phyloP scores from a whole-genome alignment of 2,797 vertebrate genomes.

The Cyprinodon diabolis region DNA sequence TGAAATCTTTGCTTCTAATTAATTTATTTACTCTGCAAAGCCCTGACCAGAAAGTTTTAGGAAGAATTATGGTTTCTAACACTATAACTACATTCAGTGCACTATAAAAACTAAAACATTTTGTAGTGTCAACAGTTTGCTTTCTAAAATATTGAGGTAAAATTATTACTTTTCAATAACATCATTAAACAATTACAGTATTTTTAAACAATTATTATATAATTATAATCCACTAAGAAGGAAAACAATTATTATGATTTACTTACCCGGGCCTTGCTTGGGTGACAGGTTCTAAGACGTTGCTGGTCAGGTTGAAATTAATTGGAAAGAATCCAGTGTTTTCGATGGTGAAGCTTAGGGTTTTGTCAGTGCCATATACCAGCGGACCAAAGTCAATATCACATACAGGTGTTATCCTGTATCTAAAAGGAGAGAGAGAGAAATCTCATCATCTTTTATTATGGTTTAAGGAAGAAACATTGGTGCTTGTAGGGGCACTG shows the following conservation, averaged over 20 bases:
- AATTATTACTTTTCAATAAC: background rate
- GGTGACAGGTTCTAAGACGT: constrained; percentile 41
- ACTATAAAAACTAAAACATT: background rate
- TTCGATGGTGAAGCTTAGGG: constrained; percentile 80
- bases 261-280: constrained; percentile 75
- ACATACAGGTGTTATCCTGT: constrained; percentile 80
- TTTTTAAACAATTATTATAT: too few species aligned
- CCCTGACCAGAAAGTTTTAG: too few species aligned
- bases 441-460: background rate
- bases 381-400: constrained; percentile 86
- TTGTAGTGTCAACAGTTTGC: background rate
- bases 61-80: too few species aligned
- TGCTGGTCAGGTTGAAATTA: constrained; percentile 75
- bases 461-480: too few species aligned
- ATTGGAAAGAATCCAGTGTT: constrained; percentile 84
- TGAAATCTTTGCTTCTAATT: too few species aligned
- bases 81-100: too few species aligned
- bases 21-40: too few species aligned
- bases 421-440: constrained; percentile 71
- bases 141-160: background rate
- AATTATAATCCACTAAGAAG: too few species aligned
- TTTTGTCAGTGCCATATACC: constrained; percentile 77
- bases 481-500: too few species aligned
- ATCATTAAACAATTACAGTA: too few species aligned
- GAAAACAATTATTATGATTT: background rate